Base-by-base conservation (phyloP, 1,140 invertebrate genomes). In the Pogonomyrmex californicus region DNA sequence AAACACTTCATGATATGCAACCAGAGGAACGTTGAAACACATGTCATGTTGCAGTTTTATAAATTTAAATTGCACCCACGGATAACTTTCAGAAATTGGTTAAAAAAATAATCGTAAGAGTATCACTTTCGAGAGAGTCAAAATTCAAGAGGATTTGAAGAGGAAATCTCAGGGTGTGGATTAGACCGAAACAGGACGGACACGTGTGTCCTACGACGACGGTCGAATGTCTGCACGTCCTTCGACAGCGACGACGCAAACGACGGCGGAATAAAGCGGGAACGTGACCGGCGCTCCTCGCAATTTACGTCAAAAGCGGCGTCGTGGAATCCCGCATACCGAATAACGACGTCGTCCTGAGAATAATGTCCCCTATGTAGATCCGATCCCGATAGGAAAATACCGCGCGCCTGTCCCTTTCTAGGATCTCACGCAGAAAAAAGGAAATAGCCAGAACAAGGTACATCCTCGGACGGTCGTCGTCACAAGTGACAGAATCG, bases 221-320 rank as follows among this genome's bases (percentile, higher is more conserved):
- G 36, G 33, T 75, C 47, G 86, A 75, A 90, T 92, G 86, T 92
- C 86, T 88, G 87, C 86, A 88, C 90, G 91, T 90, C 76, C 68
- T 90, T 87, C 47, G 79, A 49, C 56, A 83, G 88, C 85, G 78
- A 87, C 86, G 73, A 87, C 86, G 89, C 86, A 86, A 85, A 88
- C 90, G 83, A 75, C 38, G 83, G 66, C 85, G 91, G 91, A 93
- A 93, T 92, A 93, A 92, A 91, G 91, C 76, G 90, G 90, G 92
- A 91, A 93, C 91, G 93, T 93, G 93, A 94, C 92, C 91, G 92
- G 91, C 93, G 92, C 86, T 91, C 91, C 90, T 93, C 89, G 93
- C 93, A 94, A 94, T 94, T 94, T 93, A 94, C 93, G 94, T 94
- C 93, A 94, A 94, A 91, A 89, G 89, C 92, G 92, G 92, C 91